phyloP scores from a whole-genome alignment of 2,888 invertebrate species.

The Leucoma salicis region DNA sequence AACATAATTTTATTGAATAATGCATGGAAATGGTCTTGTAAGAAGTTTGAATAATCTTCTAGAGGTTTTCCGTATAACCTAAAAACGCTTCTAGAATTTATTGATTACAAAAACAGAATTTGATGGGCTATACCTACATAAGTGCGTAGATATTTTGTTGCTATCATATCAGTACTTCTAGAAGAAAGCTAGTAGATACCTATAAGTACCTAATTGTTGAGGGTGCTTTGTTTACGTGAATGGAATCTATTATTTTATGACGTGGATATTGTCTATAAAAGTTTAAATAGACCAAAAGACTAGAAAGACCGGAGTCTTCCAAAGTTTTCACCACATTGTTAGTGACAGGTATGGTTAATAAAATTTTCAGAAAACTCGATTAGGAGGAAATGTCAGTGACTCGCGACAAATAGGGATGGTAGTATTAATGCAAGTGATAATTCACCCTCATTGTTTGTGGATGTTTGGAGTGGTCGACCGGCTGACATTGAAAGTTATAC shows the following conservation, averaged over 20 bases:
- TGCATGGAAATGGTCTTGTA: too few relatives aligned
- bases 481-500: slow-evolving; percentile 97
- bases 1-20: too few relatives aligned
- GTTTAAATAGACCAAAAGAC: neutral
- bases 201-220: neutral
- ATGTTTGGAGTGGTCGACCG: slow-evolving; percentile 96
- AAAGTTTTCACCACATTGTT: slow-evolving; percentile 1
- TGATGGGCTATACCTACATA: too few relatives aligned
- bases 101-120: too few relatives aligned
- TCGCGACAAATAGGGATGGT: slow-evolving; percentile 28
- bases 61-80: too few relatives aligned
- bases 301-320: neutral
- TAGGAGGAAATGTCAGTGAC: slow-evolving; percentile 4
- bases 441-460: slow-evolving; percentile 96
- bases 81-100: too few relatives aligned
- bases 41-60: too few relatives aligned
- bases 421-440: slow-evolving; percentile 54
- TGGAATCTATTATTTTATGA: too few relatives aligned
- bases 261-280: too few relatives aligned
- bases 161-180: too few relatives aligned
- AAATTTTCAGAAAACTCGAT: slow-evolving; percentile 7
- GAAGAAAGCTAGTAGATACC: too few relatives aligned
- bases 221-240: slow-evolving; percentile 1
- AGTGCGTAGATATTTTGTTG: too few relatives aligned
- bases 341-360: slow-evolving; percentile 6